phyloP scores from a whole-genome alignment of 2,888 invertebrate genomes.

The Apotomis betuletana region DNA sequence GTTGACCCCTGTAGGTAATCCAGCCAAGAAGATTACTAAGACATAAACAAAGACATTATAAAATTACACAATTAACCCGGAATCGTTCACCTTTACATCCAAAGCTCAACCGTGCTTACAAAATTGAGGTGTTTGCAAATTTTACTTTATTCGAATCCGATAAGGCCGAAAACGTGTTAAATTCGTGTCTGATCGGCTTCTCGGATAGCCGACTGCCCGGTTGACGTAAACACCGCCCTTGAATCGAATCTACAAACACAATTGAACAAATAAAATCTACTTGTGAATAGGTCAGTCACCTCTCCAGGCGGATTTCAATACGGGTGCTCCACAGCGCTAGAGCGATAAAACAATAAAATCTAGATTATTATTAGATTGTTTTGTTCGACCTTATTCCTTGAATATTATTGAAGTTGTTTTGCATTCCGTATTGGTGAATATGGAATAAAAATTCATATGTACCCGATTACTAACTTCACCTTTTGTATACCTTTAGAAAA shows the following conservation, averaged over 20 bases:
- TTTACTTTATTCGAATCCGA: slow-evolving; percentile 49
- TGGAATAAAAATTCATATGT: not conserved
- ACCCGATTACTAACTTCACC: not conserved
- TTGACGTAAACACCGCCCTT: slow-evolving; percentile 79
- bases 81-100: slow-evolving; percentile 28
- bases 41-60: slow-evolving; percentile 31
- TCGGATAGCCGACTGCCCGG: slow-evolving; percentile 58
- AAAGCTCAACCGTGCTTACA: slow-evolving; percentile 8
- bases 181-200: slow-evolving; percentile 46
- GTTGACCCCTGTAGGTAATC: slow-evolving; percentile 31
- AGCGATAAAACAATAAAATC: slow-evolving; percentile 35
- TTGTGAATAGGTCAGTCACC: slow-evolving; percentile 72
- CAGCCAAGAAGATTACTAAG: slow-evolving; percentile 17
- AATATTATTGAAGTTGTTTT: slow-evolving; percentile 34
- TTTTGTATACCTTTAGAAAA: no score
- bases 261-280: slow-evolving; percentile 67
- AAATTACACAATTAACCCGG: slow-evolving; percentile 19
- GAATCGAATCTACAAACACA: slow-evolving; percentile 74
- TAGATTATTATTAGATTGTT: slow-evolving; percentile 27
- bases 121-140: slow-evolving; percentile 39
- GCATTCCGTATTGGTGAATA: not conserved
- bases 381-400: slow-evolving; percentile 11
- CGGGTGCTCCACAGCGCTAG: slow-evolving; percentile 12
- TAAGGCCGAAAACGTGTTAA: slow-evolving; percentile 57
- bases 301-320: slow-evolving; percentile 44